These are phyloP conservation scores for Conus ventricosus DNA, from an alignment of 1,140 invertebrate species.

Conservation along the genomic window DNA sequence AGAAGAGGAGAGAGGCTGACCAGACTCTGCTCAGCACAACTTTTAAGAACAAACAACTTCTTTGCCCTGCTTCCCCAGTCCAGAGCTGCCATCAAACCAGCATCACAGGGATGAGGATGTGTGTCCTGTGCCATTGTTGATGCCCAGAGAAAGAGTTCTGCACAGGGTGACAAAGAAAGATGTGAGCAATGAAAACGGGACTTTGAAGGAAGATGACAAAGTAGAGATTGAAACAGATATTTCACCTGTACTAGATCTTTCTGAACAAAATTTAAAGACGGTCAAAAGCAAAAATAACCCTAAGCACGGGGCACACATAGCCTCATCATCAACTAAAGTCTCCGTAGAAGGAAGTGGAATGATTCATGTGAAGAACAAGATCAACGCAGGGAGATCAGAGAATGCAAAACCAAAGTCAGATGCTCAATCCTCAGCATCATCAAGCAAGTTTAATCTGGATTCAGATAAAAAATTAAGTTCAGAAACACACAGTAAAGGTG, in stretches of 20 bases:
- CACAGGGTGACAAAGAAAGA: not conserved
- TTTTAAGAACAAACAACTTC: not conserved
- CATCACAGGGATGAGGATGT: not conserved
- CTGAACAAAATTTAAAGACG: not conserved
- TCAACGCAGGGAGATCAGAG: not conserved
- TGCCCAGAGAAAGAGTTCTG: not conserved
- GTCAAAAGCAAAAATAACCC: not conserved
- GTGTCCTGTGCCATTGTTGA: no score
- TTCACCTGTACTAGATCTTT: constrained; percentile 1
- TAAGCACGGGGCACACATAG: not conserved
- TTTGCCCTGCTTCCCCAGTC: constrained; percentile 16
- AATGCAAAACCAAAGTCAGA: not conserved
- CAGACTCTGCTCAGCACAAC: not conserved
- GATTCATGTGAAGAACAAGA: not conserved
- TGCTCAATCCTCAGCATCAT: not conserved
- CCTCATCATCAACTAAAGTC: not conserved
- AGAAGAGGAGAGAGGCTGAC: constrained; percentile 10
- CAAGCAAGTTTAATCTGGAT: not conserved
- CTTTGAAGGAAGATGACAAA: not conserved
- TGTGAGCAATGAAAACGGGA: not conserved
- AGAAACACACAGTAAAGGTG: not conserved
- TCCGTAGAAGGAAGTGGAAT: not conserved
- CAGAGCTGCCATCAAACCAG: not conserved
- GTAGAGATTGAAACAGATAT: constrained; percentile 22
- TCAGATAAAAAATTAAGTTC: not conserved